Conservation (phyloP, 2,113 vertebrate species). For the Ptilorrhoa leucosticta region DNA sequence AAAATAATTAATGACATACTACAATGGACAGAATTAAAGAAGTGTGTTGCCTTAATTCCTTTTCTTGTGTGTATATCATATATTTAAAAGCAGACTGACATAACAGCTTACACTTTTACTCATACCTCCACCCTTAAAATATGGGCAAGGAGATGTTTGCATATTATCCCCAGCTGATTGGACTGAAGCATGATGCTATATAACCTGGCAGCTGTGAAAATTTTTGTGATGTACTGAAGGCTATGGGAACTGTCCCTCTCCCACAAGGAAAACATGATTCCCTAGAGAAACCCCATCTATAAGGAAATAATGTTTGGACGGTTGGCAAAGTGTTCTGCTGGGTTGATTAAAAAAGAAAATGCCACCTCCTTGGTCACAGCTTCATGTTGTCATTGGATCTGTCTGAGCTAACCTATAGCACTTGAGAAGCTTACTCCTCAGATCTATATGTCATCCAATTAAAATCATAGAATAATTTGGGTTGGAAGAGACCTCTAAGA, state of each 20-base stretch:
- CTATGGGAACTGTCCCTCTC: not conserved
- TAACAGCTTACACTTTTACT: not conserved
- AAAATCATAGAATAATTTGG: not conserved
- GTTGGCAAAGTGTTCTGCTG: not conserved
- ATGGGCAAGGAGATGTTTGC: not conserved
- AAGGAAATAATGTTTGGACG: not conserved
- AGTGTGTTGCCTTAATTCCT: not conserved
- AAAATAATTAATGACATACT: not conserved
- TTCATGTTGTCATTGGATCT: not conserved
- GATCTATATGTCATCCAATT: rapidly evolving
- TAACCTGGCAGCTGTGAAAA: not conserved
- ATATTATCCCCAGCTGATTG: not conserved
- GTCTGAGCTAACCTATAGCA: not conserved
- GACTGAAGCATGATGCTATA: not conserved
- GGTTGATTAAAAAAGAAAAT: not conserved
- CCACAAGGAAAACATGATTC: rapidly evolving
- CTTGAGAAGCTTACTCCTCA: not conserved
- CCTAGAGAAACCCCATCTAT: not conserved
- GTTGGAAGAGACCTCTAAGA: not conserved
- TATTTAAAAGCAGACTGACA: not conserved
- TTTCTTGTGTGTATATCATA: not conserved
- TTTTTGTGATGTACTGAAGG: not conserved
- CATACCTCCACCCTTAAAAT: not conserved
- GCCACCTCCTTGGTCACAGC: not conserved
- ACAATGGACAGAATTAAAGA: not conserved